Conservation (phyloP, 2,888 invertebrate species). For the Arctia plantaginis region DNA sequence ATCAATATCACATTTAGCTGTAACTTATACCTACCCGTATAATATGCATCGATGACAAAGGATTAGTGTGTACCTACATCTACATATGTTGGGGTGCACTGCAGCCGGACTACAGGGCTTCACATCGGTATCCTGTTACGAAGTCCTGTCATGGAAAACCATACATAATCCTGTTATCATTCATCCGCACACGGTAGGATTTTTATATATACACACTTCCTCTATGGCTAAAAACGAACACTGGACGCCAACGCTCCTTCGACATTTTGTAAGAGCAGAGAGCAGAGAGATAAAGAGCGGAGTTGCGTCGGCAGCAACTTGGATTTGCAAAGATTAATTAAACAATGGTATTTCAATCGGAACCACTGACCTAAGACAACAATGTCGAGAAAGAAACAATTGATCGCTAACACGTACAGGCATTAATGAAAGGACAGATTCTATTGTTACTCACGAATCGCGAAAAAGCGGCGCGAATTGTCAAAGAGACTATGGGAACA, state of each 20-base stretch:
- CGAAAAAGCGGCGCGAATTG: constrained; percentile 68
- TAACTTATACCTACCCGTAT: neutral
- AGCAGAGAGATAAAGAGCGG: neutral
- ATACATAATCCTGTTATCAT: constrained; percentile 65
- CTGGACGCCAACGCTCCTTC: neutral
- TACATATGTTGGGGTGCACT: constrained; percentile 19
- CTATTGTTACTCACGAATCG: constrained; percentile 73
- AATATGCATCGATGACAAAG: constrained; percentile 4
- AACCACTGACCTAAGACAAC: constrained; percentile 24
- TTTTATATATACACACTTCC: neutral
- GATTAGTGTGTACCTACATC: neutral
- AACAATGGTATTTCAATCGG: constrained; percentile 1
- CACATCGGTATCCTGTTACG: constrained; percentile 69
- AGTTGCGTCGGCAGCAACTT: neutral
- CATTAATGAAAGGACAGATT: constrained; percentile 65
- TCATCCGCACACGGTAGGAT: constrained; percentile 22
- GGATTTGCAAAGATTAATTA: neutral
- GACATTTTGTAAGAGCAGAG: no score
- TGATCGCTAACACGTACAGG: constrained; percentile 18
- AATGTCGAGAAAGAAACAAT: neutral
- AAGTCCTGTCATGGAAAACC: constrained; percentile 54
- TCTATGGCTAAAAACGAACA: no score
- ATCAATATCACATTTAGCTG: constrained; percentile 11
- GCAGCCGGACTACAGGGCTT: constrained; percentile 59
- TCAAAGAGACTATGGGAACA: constrained; percentile 65